Base-by-base conservation (phyloP, 2,797 vertebrate genomes). In the Melanotaenia nigrans region DNA sequence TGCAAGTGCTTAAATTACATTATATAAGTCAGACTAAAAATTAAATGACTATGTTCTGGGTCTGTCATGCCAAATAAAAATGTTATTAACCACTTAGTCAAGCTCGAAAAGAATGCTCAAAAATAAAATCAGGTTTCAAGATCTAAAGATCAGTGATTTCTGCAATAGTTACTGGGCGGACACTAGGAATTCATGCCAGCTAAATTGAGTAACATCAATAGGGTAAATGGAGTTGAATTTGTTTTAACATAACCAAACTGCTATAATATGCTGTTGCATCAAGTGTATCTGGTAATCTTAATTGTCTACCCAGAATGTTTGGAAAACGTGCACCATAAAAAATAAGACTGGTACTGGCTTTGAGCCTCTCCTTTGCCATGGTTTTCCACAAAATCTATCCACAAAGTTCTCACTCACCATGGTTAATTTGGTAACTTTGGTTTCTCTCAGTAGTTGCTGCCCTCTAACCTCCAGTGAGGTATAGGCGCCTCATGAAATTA, bases 1-100 rank as follows among this genome's bases (percentile, higher is more conserved):
- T 84, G 72, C 47, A 40, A 65, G 3, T 53, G 49, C 49, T 22
- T 11, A 10, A 51, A 51, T 22, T 22, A 51, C n/a, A 24, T 9
- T 51, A 51, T 49, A 7, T 53, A 24, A 53, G 3, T 24, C 10
- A 12, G 22, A 53, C 2, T 22, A 24, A 53, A 51, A 20, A 22
- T 22, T 2, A 51, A 22, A 51, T 20, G 6, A 10, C 2, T n/a
- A 22, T n/a, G n/a, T 51, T 24, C 47, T 51, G 47, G 4, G 47
- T 51, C 22, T 51, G 9, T 51, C 22, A 51, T 3, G 22, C 47
- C 18, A 45, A 45, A 20, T 18, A 20, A 51, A 24, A 51, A 22
- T 6, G 20, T 24, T 22, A 24, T 49, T 51, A 11, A 51, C 47
- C 47, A 22, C n/a, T n/a, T 11, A 24, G 1, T 22, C 9, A 51